phyloP scores from a whole-genome alignment of 1,140 invertebrate genomes.

The Adoxophyes honmai region DNA sequence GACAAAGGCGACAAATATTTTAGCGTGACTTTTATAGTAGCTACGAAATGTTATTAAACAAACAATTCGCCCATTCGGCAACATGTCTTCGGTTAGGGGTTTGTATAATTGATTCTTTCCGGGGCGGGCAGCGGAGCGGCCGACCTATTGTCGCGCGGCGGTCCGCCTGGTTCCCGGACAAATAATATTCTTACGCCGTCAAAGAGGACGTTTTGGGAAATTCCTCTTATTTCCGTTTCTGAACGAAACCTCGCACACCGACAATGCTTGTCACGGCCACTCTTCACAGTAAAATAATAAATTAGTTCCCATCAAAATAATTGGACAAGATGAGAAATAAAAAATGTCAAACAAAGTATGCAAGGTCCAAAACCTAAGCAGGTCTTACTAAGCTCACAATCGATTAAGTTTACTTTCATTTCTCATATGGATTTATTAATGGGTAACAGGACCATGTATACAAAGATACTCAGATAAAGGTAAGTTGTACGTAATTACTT shows the following conservation, averaged over 20 bases:
- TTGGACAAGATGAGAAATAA: not conserved
- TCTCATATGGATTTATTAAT: too few relatives aligned
- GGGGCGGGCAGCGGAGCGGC: constrained; percentile 51
- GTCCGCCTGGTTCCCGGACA: constrained; percentile 43
- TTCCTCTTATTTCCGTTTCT: constrained; percentile 69
- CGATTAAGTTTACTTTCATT: too few relatives aligned
- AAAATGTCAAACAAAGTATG: not conserved
- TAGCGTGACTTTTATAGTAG: constrained; percentile 56
- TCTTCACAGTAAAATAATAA: constrained; percentile 61
- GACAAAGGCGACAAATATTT: constrained; percentile 64
- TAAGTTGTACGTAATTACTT: too few relatives aligned
- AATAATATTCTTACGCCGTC: constrained; percentile 67
- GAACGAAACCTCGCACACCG: constrained; percentile 58
- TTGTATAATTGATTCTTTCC: constrained; percentile 76
- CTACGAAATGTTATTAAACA: constrained; percentile 74
- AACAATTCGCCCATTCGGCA: constrained; percentile 71
- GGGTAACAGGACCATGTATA: too few relatives aligned
- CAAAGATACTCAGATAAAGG: too few relatives aligned
- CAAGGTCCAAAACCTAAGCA: too few relatives aligned
- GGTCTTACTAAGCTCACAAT: too few relatives aligned
- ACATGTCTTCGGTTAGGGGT: constrained; percentile 56
- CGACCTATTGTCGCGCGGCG: constrained; percentile 49
- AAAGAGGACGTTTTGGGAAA: constrained; percentile 59
- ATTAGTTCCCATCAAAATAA: constrained; percentile 56
- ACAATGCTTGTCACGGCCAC: constrained; percentile 51